Base-by-base conservation (phyloP, 2,797 vertebrate genomes). In the Propithecus deckenii region DNA sequence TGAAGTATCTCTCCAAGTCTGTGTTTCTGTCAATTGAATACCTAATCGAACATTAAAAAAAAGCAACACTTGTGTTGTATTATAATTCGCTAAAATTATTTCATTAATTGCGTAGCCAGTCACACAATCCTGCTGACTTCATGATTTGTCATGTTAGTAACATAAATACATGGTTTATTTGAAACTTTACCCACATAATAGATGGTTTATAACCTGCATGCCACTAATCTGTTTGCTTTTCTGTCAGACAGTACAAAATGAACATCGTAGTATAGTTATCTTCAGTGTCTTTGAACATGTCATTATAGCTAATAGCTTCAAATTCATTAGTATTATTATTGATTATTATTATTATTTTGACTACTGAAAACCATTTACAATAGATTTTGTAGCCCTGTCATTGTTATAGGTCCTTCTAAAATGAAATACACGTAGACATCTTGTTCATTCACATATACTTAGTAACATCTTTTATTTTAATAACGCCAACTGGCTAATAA, bases 21-120 rank as follows among this genome's bases (percentile, higher is more conserved):
- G 99, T 99, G 98, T 99, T 99, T 97, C 99, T 99, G 98, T 99
- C 99, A 93, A 99, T 99, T 2, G 99, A 99, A 98, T 99, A 99
- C 98, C 99, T 99, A 98, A 52, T 96, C 93, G 78, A 98, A 98
- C 93, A 91, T 97, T 92, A 4, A 84, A 96, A 79, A 7, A 85
- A 95, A 71, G 46, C 55, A 87, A 69, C 18, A 96, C 96, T 98
- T 91, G 65, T 92, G 12, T 97, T 97, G 75, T 94, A 32, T 96
- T 96, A 94, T 3, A 87, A 8, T 74, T 92, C 94, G n/a, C 65
- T 97, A 95, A 97, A 71, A 96, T 83, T 25, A 65, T 86, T 95
- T 96, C 5, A 88, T 17, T 89, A 76, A 93, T 95, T 96, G 91
- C 72, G 93, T 41, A 90, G 14, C 13, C 38, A 55, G 13, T 25